Conservation (phyloP, 2,113 vertebrate species). For the Columba livia region DNA sequence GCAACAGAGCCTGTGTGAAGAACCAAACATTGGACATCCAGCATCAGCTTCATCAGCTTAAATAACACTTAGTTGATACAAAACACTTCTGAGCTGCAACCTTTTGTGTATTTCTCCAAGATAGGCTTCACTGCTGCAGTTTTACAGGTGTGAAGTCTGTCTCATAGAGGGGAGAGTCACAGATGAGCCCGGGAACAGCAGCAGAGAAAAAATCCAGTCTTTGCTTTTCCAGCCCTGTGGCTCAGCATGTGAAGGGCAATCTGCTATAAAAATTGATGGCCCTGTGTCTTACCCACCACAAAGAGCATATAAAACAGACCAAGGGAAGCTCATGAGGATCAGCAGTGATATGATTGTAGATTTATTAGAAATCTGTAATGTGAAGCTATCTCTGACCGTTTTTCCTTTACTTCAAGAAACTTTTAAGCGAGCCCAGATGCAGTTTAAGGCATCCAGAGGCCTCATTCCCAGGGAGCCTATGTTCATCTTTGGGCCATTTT, state of each 20-base stretch:
- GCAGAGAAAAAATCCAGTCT: not conserved
- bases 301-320: not conserved
- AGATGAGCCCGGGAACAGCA: not conserved
- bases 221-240: not conserved
- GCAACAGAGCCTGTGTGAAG: not conserved
- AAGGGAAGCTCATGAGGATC: not conserved
- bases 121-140: not conserved
- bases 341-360: not conserved
- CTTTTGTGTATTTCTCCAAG: not conserved
- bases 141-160: not conserved
- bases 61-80: not conserved
- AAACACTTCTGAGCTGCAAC: not conserved
- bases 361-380: not conserved
- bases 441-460: not conserved
- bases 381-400: not conserved
- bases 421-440: not conserved
- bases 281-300: too few relatives aligned
- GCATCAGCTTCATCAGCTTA: not conserved
- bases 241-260: not conserved
- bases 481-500: not conserved
- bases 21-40: not conserved
- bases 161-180: accelerated
- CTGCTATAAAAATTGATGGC: not conserved
- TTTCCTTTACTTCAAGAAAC: not conserved
- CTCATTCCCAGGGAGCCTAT: not conserved